Conservation (phyloP, 2,888 invertebrate species). For the Palloptera scutellata region DNA sequence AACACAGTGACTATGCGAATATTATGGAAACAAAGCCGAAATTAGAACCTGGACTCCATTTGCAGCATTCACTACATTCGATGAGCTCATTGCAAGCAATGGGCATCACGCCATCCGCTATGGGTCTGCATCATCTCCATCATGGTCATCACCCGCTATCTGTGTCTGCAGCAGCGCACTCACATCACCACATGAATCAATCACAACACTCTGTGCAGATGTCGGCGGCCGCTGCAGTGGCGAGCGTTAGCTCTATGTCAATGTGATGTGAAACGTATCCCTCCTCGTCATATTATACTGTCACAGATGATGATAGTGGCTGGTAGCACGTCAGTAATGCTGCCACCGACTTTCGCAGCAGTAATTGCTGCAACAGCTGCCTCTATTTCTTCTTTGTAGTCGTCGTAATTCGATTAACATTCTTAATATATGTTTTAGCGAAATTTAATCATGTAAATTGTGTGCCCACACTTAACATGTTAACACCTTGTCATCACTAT, state of each 20-base stretch:
- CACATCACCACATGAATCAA: slow-evolving; percentile 53
- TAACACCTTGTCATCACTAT: no score
- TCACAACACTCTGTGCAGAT: slow-evolving; percentile 50
- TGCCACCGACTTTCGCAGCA: no score
- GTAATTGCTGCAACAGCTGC: no score
- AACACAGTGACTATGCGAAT: slow-evolving; percentile 56
- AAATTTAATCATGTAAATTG: no score
- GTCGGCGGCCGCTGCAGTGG: slow-evolving; percentile 53
- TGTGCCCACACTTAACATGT: no score
- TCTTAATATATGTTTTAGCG: no score
- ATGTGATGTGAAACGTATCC: slow-evolving; percentile 49
- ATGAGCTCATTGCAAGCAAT: slow-evolving; percentile 63
- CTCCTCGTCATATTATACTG: no score
- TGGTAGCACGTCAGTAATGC: no score
- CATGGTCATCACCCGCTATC: slow-evolving; percentile 55
- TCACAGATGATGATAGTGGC: no score
- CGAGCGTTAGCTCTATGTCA: slow-evolving; percentile 52
- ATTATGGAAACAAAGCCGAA: slow-evolving; percentile 62
- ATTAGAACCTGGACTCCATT: slow-evolving; percentile 60
- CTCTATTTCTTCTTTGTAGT: no score
- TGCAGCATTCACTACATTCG: slow-evolving; percentile 56
- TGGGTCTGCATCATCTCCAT: slow-evolving; percentile 67
- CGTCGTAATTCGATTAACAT: no score
- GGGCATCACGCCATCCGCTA: slow-evolving; percentile 57
- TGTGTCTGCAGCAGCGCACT: slow-evolving; percentile 55